phyloP scores from a whole-genome alignment of 2,888 invertebrate genomes.

The Drosophila bunnanda region DNA sequence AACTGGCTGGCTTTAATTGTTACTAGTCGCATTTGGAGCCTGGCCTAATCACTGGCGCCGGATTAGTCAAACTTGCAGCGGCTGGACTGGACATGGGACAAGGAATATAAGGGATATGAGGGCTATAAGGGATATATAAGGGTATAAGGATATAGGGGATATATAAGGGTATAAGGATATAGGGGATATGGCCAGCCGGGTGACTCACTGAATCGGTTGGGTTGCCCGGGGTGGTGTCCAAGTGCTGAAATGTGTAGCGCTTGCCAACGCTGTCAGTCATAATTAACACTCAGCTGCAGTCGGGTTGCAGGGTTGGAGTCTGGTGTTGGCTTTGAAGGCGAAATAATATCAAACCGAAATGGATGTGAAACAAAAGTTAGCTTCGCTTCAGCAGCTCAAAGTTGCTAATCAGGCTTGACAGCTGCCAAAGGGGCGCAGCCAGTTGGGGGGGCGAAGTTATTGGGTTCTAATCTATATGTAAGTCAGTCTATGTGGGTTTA shows the following conservation, averaged over 20 bases:
- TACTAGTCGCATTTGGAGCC: slow-evolving; percentile 64
- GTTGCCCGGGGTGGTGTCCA: slow-evolving; percentile 17
- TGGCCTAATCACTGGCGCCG: slow-evolving; percentile 72
- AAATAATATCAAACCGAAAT: slow-evolving; percentile 56
- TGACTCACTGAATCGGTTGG: slow-evolving; percentile 1
- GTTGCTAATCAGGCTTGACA: slow-evolving; percentile 67
- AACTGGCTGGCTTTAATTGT: slow-evolving; percentile 71
- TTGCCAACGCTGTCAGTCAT: slow-evolving; percentile 64
- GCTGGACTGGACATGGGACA: slow-evolving; percentile 8
- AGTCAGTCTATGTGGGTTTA: background rate
- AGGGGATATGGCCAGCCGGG: background rate
- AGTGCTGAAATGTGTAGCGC: slow-evolving; percentile 54
- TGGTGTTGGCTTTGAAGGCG: slow-evolving; percentile 10
- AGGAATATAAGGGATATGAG: background rate
- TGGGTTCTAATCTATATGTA: slow-evolving; percentile 2
- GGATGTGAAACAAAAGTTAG: slow-evolving; percentile 63
- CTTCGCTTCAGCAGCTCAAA: slow-evolving; percentile 41
- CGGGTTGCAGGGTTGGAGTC: background rate
- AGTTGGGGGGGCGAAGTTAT: background rate
- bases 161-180: background rate
- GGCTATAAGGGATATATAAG: no score
- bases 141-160: no score
- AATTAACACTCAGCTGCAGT: slow-evolving; percentile 55
- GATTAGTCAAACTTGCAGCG: slow-evolving; percentile 51
- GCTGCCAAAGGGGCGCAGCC: slow-evolving; percentile 14